These are phyloP conservation scores for Callosobruchus maculatus DNA, from an alignment of 2,888 invertebrate genomes.

Conservation along the genomic window DNA sequence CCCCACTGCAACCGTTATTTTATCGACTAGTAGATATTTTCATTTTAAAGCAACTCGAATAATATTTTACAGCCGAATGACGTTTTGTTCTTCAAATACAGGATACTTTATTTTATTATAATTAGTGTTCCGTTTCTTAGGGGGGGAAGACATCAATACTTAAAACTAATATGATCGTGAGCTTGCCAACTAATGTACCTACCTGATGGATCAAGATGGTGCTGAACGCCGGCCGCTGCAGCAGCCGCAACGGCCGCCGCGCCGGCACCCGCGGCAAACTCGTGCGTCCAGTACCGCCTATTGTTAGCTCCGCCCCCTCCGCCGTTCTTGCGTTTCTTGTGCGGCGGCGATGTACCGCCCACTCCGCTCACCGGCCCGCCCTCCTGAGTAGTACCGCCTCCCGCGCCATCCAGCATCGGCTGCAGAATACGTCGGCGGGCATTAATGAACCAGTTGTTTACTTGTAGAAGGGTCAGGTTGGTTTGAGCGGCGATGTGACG, in stretches of 20 bases:
- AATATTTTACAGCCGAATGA: no score
- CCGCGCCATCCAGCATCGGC: slow-evolving; percentile 84
- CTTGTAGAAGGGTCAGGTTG: slow-evolving; percentile 73
- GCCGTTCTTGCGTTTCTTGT: slow-evolving; percentile 55
- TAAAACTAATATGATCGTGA: no score
- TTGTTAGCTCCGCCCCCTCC: slow-evolving; percentile 55
- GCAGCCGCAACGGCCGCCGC: background rate
- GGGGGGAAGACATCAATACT: no score
- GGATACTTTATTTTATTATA: no score
- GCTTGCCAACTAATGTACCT: background rate
- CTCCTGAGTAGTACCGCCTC: slow-evolving; percentile 56
- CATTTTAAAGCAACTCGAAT: no score
- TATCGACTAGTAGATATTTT: no score
- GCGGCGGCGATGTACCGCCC: slow-evolving; percentile 30
- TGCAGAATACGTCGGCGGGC: slow-evolving; percentile 86
- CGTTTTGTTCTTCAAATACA: no score
- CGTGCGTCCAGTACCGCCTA: slow-evolving; percentile 73
- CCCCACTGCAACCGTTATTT: no score
- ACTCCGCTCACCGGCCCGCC: slow-evolving; percentile 30
- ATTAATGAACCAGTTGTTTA: slow-evolving; percentile 94
- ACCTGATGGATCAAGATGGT: background rate
- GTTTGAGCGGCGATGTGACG: slow-evolving; percentile 85
- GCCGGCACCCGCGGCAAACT: slow-evolving; percentile 52
- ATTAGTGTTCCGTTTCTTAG: no score
- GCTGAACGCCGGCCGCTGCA: slow-evolving; percentile 2